Conservation (phyloP, 2,113 vertebrate genomes). For the Corydoras maculifer region DNA sequence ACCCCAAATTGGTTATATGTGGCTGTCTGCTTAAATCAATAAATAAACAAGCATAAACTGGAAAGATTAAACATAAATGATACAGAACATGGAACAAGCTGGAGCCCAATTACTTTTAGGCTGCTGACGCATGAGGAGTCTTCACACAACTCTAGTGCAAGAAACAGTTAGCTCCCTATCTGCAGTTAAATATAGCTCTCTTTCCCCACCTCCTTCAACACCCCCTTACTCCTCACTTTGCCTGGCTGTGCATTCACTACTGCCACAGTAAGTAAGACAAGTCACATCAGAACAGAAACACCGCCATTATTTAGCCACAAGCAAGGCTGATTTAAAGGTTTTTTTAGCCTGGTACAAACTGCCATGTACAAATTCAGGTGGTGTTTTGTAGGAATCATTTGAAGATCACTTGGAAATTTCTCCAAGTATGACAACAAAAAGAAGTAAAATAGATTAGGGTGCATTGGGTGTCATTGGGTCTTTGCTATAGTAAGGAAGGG, state of each 20-base stretch:
- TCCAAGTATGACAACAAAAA: background rate
- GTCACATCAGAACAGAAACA: slow-evolving; percentile 31
- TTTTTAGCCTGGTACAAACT: slow-evolving; percentile 26
- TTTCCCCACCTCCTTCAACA: slow-evolving; percentile 2
- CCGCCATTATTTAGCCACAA: slow-evolving; percentile 27
- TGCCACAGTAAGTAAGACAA: slow-evolving; percentile 29
- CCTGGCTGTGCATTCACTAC: slow-evolving; percentile 35
- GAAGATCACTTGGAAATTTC: background rate
- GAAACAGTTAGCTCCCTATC: slow-evolving; percentile 26
- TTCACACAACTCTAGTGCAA: slow-evolving; percentile 26
- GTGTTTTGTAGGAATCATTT: slow-evolving; percentile 18
- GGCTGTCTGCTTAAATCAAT: slow-evolving; percentile 11
- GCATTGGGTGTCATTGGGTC: no score
- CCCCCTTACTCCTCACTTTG: slow-evolving; percentile 16
- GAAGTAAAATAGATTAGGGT: no score
- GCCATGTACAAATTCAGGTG: slow-evolving; percentile 28
- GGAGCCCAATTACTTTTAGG: slow-evolving; percentile 22
- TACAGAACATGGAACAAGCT: slow-evolving; percentile 16
- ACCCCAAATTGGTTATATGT: slow-evolving; percentile 3
- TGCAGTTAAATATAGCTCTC: slow-evolving; percentile 39
- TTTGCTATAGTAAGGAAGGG: no score
- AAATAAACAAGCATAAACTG: slow-evolving; percentile 16
- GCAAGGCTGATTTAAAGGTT: slow-evolving; percentile 31
- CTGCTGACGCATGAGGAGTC: slow-evolving; percentile 21
- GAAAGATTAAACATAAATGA: slow-evolving; percentile 22